Base-by-base conservation (phyloP, 1,140 invertebrate species). In the Hylyphantes graminicola region DNA sequence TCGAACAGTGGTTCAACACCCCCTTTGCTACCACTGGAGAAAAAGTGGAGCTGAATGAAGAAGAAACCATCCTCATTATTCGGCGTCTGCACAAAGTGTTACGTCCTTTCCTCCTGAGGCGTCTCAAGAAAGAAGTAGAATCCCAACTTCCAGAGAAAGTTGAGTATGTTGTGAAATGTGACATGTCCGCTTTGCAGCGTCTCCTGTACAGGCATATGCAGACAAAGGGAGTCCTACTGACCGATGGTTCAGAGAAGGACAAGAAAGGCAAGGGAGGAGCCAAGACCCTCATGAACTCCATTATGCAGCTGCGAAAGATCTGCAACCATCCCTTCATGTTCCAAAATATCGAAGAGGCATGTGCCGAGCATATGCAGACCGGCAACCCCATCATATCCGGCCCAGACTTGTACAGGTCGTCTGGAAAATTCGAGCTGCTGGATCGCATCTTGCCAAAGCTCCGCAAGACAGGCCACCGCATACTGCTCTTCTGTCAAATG, bases 321-420 rank as follows among this genome's bases (percentile, higher is more conserved):
- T 99, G 98, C 90, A 99, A 99, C 91, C 98, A 99, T 92, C 98
- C 98, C 4, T 99, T 99, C 90, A 98, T 99, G 95, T 99, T 99
- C 91, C 95, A 96, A 90, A 95, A 96, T 88, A 98, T 99, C 87
- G 98, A 99, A 90, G 97, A 99, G 89, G 98, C 97, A 88, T 96
- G 98, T 90, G 96, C 95, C 88, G 96, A 97, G 88, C 96, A 98
- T 88, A 91, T 95, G 77, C 95, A 95, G 10, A 89, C 89, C 80
- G 84, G 87, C 59, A 89, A 88, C 85, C 50, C 93, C 21, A 92
- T 95, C 61, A 93, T 96, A 64, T 91, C 92, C 15, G 94, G 94
- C 2, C 95, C 96, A 12, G 97, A 99, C 89, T 90, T 99, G 67
- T 99, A 94, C 90, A 92, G 98, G 84, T 94, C 95, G 0, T 96